Evolutionary conservation across 1,140 invertebrate species (phyloP), one percentile per base, ranked within the genome.

Genomic region (Tribolium castaneum): DNA sequence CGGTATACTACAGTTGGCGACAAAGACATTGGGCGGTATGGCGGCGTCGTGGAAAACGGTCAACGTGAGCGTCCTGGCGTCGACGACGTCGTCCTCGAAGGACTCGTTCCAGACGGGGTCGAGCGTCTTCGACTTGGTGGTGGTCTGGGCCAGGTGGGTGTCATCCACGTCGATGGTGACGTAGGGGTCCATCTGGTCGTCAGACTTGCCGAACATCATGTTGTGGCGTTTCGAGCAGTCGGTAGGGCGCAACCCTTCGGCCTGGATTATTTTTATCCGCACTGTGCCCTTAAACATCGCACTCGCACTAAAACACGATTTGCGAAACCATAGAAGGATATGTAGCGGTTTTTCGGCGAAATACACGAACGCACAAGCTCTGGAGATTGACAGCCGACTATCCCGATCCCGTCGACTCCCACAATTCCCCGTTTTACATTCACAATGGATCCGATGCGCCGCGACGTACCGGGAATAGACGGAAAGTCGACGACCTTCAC

Each of bases 21-120:
- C 97, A 91, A 99, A 99, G 86, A 98, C 97, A 88, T 99, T 97
- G 19, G 98, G 97, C 79, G 97, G 97, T 83, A 99, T 94, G 51
- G 98, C 97, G 80, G 98, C 97, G 92, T 99, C 97, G 88, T 99
- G 98, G 90, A 99, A 99, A 82, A 99, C 96, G 30, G 98, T 99
- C 84, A 99, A 92, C 77, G 96, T 97, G 77, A 99, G 90, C 85
- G 92, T 94, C 83, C 94, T 92, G 59, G 95, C 97, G 88, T 97
- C 95, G 83, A 96, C 94, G 16, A 99, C 95, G 83, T 98, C 96
- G 82, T 96, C 94, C 75, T 93, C 93, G 88, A 98, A 98, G 83
- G 89, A 91, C 87, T 99, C 97, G 86, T 98, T 98, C 97, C 97
- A 99, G 16, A 96, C 92, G 6, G 97, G 97, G 86, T 96, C 93